Evolutionary conservation across 2,888 invertebrate genomes (phyloP).

Genomic region (Steinernema scapterisci): DNA sequence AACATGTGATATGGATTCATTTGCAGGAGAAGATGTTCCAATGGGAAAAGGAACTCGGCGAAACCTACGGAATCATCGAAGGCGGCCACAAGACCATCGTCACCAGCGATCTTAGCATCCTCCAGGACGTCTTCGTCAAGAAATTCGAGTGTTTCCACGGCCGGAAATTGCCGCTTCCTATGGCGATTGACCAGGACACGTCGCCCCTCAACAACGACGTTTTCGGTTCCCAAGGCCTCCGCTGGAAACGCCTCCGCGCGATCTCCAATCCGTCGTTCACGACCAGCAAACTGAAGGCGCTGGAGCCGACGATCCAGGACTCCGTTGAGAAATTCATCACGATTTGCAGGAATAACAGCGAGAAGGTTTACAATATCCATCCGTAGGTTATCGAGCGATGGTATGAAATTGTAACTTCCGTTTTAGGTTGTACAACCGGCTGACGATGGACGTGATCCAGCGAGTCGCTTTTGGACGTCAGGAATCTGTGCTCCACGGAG

Average conservation of each 20-base stretch:
- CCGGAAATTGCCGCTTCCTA: slow-evolving; percentile 64
- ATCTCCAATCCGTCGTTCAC: slow-evolving; percentile 71
- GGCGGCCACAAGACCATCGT: slow-evolving; percentile 68
- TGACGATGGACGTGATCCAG: slow-evolving; percentile 34
- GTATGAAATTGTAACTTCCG: background rate
- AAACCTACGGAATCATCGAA: slow-evolving; percentile 57
- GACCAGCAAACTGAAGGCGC: slow-evolving; percentile 69
- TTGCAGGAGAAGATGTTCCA: slow-evolving; percentile 33
- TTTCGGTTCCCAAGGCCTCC: slow-evolving; percentile 68
- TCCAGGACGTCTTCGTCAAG: slow-evolving; percentile 68
- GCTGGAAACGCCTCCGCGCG: slow-evolving; percentile 71
- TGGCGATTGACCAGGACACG: slow-evolving; percentile 47
- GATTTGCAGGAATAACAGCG: slow-evolving; percentile 3
- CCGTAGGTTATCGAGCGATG: slow-evolving; percentile 28
- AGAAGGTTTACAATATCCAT: background rate
- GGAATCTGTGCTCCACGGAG: background rate
- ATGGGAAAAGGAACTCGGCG: slow-evolving; percentile 34
- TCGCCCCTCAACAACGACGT: slow-evolving; percentile 47
- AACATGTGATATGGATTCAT: too few relatives aligned
- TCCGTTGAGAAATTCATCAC: slow-evolving; percentile 23
- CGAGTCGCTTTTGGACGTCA: slow-evolving; percentile 21
- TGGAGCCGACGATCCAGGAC: slow-evolving; percentile 44
- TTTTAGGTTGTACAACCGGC: slow-evolving; percentile 19
- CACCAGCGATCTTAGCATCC: slow-evolving; percentile 67
- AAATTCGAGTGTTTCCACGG: slow-evolving; percentile 68